Evolutionary conservation across 2,888 invertebrate species (phyloP).

Genomic region (Leptura quadrifasciata): DNA sequence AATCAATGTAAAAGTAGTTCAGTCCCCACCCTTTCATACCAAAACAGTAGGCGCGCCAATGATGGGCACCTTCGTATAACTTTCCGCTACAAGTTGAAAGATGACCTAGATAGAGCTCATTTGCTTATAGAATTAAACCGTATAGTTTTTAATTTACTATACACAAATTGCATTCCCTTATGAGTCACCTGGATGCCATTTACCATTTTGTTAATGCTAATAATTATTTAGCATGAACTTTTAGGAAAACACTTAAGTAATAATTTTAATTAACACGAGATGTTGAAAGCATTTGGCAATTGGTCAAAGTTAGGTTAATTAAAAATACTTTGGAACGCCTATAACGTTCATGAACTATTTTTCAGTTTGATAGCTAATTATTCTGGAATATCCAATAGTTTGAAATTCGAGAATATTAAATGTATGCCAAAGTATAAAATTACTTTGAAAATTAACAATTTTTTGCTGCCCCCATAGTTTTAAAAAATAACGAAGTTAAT

Average conservation of each 20-base stretch:
- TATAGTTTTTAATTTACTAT: constrained; percentile 12
- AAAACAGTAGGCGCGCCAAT: not conserved
- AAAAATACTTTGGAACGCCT: not conserved
- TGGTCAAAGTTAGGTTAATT: not conserved
- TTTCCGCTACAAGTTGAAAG: not conserved
- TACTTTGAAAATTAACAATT: no score
- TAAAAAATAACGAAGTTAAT: no score
- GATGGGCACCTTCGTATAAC: not conserved
- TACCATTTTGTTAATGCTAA: not conserved
- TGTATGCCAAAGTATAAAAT: no score
- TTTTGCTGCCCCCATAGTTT: no score
- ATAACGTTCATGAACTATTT: not conserved
- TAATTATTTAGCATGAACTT: not conserved
- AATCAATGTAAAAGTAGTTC: not conserved
- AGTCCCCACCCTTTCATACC: not conserved
- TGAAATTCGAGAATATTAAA: no score
- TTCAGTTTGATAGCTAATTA: not conserved
- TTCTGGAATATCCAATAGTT: no score
- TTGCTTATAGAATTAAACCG: not conserved
- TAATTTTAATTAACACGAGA: not conserved
- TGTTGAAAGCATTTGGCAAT: not conserved
- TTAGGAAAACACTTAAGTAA: not conserved
- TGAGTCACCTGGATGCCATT: not conserved
- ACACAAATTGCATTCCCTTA: constrained; percentile 6
- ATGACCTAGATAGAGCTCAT: not conserved